Base-by-base conservation (phyloP, 2,113 vertebrate genomes). In the Ceyx cyanopectus region DNA sequence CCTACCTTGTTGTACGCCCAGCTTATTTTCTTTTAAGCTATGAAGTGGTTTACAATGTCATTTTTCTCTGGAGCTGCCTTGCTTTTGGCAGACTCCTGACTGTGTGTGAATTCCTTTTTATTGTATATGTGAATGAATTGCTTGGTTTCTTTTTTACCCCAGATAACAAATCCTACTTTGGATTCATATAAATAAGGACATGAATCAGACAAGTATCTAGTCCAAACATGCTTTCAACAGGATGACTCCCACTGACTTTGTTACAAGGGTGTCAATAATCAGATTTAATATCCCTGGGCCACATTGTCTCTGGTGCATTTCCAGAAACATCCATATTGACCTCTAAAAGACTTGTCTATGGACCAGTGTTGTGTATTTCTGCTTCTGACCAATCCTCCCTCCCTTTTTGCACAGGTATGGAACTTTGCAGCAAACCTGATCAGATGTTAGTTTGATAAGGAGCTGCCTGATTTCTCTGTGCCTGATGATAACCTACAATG, bases 1-100 rank as follows among this genome's bases (percentile, higher is more conserved):
- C 72, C 75, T 89, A 96, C 93, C 93, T 95, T 94, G 92, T 75
- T 77, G 84, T 37, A 96, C 72, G 56, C 76, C 94, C 90, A 89
- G 81, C 76, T 89, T 91, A 90, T 94, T 94, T 94, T 93, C 76
- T 85, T 95, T 81, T 77, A 87, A 89, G 77, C 88, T 81, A 41
- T 67, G 81, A 89, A 94, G 72, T 85, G 76, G 85, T 93, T 87
- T 74, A 91, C 79, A 94, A 65, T 85, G 91, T 34, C 75, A 80
- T 96, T 95, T 95, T 92, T 87, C 93, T 93, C 87, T 81, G 68
- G 72, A 92, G 81, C 87, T 95, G 85, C 86, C 87, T 78, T 53
- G 48, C 32, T 46, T 85, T 85, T 95, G 95, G 85, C 89, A 95
- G 72, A 85, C 43, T 90, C 79, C 76, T 87, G 63, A 48, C 34